These are phyloP conservation scores for Villa cingulata DNA, from an alignment of 2,888 invertebrate species.

Conservation along the genomic window DNA sequence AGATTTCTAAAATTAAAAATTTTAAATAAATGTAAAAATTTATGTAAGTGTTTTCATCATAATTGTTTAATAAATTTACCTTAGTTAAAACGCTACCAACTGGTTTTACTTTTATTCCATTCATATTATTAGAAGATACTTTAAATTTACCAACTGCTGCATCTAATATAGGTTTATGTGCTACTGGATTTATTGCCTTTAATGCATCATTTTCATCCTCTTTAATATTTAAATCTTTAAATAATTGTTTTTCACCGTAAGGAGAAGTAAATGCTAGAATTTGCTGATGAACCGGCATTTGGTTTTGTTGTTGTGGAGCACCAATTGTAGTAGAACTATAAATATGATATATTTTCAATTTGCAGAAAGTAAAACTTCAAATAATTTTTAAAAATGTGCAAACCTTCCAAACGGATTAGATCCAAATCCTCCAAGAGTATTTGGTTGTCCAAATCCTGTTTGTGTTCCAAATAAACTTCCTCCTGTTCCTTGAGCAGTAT, in stretches of 20 bases:
- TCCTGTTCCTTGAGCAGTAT: slow-evolving; percentile 29
- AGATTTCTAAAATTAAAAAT: slow-evolving; percentile 41
- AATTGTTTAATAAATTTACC: slow-evolving; percentile 6
- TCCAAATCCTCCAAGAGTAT: slow-evolving; percentile 14
- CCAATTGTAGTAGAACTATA: slow-evolving; percentile 18
- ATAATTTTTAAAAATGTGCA: background rate
- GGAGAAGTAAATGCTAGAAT: slow-evolving; percentile 65
- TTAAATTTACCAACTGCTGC: slow-evolving; percentile 38
- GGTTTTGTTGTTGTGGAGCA: slow-evolving; percentile 26
- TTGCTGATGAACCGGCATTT: slow-evolving; percentile 50
- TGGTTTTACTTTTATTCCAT: slow-evolving; percentile 41
- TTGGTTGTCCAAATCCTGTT: slow-evolving; percentile 16
- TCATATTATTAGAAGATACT: slow-evolving; percentile 41
- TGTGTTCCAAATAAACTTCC: slow-evolving; percentile 36
- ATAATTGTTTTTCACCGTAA: slow-evolving; percentile 76
- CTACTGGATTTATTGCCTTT: slow-evolving; percentile 57
- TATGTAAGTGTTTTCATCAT: background rate
- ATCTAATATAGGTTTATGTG: slow-evolving; percentile 52
- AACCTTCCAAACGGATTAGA: slow-evolving; percentile 22
- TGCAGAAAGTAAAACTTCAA: background rate
- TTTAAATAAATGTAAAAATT: no score
- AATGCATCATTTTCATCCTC: slow-evolving; percentile 45
- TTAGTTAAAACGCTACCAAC: slow-evolving; percentile 25
- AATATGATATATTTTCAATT: background rate
- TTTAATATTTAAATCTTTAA: slow-evolving; percentile 51